Evolutionary conservation across 2,888 invertebrate species (phyloP).

Genomic region (Argyresthia goedartella): DNA sequence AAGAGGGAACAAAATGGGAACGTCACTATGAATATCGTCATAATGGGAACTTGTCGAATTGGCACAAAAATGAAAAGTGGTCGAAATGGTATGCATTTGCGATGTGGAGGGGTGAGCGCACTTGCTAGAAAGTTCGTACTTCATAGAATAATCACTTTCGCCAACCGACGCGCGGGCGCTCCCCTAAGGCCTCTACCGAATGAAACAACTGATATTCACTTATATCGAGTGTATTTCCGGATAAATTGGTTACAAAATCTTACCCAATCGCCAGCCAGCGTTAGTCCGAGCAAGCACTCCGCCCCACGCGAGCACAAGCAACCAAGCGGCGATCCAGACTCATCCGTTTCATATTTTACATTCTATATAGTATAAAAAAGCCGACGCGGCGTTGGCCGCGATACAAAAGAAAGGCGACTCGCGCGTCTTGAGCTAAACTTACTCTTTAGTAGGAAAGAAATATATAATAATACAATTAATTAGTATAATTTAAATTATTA

Average conservation of each 20-base stretch:
- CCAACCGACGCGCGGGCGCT: no score
- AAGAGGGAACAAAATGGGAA: no score
- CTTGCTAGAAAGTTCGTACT: no score
- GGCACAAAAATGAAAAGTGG: no score
- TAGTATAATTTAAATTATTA: constrained; percentile 69
- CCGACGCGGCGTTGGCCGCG: constrained; percentile 12
- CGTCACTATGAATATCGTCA: no score
- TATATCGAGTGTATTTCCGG: constrained; percentile 69
- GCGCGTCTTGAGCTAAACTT: constrained; percentile 62
- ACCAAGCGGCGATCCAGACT: constrained; percentile 35
- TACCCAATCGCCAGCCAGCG: constrained; percentile 39
- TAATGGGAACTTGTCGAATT: no score
- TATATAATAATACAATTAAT: constrained; percentile 64
- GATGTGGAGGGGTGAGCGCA: no score
- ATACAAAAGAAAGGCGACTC: constrained; percentile 29
- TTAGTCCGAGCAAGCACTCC: no score
- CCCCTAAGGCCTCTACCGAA: neutral
- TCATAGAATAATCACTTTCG: no score
- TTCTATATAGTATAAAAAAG: constrained; percentile 55
- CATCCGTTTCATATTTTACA: constrained; percentile 50
- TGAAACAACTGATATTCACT: constrained; percentile 27
- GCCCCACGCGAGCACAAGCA: no score
- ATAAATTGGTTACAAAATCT: constrained; percentile 70
- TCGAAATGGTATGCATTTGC: no score
- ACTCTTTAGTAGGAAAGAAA: constrained; percentile 63